Percentiles rank a stretch among this genome's conserved stretches.
Conservation (phyloP, 2,113 vertebrate genomes). For the Hippopotamus amphibius region DNA sequence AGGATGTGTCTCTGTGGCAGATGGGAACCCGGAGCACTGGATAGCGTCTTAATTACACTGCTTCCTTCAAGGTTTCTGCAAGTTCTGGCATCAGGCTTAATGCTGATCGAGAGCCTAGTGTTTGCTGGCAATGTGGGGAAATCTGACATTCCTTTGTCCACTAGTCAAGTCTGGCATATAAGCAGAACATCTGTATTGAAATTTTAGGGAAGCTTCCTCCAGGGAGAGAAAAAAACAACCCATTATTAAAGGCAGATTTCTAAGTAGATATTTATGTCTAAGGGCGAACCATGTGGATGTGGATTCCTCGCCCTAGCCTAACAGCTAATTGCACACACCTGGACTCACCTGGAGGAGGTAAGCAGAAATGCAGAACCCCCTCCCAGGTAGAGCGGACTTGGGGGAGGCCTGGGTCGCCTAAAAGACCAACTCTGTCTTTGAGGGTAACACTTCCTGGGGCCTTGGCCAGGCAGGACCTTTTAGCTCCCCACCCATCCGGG, state of each 20-base stretch:
- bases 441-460: neutral
- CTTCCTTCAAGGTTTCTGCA: neutral
- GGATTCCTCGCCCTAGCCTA: neutral
- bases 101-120: neutral
- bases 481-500: fast-evolving
- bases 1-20: slow-evolving; percentile 12
- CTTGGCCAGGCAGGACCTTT: neutral
- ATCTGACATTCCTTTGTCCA: neutral
- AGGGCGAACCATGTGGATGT: neutral
- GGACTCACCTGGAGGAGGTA: neutral
- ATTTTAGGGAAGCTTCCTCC: neutral
- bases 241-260: neutral
- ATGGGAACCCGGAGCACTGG: neutral
- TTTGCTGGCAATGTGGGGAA: neutral
- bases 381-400: neutral
- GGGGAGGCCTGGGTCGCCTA: neutral
- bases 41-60: neutral
- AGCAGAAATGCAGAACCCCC: neutral
- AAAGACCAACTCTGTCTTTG: neutral
- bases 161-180: neutral
- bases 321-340: neutral
- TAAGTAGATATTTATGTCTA: neutral
- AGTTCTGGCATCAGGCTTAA: neutral
- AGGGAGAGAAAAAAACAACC: neutral
- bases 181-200: neutral